Evolutionary conservation across 2,797 vertebrate genomes (phyloP), one percentile per base, ranked within the genome.

Genomic region (Bucorvus abyssinicus): DNA sequence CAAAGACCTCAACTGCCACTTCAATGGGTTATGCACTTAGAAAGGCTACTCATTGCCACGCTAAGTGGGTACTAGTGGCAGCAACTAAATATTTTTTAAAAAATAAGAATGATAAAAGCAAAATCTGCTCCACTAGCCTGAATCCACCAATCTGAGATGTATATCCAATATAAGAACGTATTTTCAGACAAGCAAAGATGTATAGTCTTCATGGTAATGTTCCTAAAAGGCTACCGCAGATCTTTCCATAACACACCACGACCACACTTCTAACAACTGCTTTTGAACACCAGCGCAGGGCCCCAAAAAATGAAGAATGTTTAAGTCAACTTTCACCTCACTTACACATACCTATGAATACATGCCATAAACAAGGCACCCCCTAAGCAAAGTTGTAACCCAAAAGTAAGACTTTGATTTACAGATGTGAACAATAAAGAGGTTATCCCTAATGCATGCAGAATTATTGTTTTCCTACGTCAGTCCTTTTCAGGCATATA

Each of bases 191-290:
- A 76, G 27, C 11, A 76, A 65, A 84, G 45, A 61, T 5, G 50
- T 0, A 29, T 1, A 42, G 10, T 22, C 29, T 53, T 56, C 22
- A 15, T 3, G 5, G 30, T 9, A 56, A 79, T 1, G 3, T 12
- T 36, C 42, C 53, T 64, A 34, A 91, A 71, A 75, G 29, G 45
- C 57, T 52, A n/a, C 4, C 40, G 40, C 27, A 40, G 42, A 57
- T 24, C 6, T 18, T 59, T 36, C 60, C 22, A 56, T 12, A 57
- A 30, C 70, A 32, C 8, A 83, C 2, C 11, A 42, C 0, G 0
- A 23, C 21, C 12, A 13, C 7, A 21, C 12, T 49, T 65, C 18
- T 52, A 53, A 56, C 47, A 90, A 42, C 22, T 50, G 34, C 7
- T 74, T 65, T 14, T 56, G 40, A 70, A 49, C 16, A 50, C 7